phyloP scores from a whole-genome alignment of 2,797 vertebrate species.

The Hipposideros larvatus region DNA sequence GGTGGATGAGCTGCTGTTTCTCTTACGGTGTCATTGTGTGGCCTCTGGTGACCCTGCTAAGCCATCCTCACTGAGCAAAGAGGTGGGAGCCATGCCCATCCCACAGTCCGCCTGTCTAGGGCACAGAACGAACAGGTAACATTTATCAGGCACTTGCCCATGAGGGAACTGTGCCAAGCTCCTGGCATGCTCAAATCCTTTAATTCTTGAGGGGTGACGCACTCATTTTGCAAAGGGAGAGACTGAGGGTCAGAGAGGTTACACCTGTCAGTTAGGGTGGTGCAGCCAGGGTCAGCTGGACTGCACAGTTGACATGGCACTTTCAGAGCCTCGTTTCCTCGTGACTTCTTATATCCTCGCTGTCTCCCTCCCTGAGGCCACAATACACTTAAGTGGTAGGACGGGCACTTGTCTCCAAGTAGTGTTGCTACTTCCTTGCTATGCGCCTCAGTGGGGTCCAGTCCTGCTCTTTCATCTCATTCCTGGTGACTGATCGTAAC shows the following conservation, averaged over 20 bases:
- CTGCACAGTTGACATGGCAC: accelerated
- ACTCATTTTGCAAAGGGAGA: conserved; percentile 6
- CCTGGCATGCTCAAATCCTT: background rate
- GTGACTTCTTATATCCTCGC: background rate
- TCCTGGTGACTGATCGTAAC: background rate
- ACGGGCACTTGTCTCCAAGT: background rate
- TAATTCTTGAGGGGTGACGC: background rate
- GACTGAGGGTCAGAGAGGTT: background rate
- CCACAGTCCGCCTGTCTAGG: background rate
- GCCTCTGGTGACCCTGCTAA: background rate
- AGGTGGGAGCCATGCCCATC: background rate
- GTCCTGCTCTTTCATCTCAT: background rate
- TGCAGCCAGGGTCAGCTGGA: background rate
- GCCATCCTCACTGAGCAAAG: background rate
- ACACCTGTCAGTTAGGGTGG: background rate
- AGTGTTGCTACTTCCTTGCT: background rate
- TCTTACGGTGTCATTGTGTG: accelerated
- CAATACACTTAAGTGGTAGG: background rate
- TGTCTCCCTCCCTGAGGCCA: background rate
- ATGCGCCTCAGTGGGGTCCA: background rate
- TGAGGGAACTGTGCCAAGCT: background rate
- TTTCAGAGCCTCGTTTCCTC: background rate
- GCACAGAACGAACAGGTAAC: background rate
- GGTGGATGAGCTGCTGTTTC: background rate
- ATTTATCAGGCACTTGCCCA: background rate